These are phyloP conservation scores for Ceratina australensis DNA, from an alignment of 1,140 invertebrate species.

Conservation along the genomic window DNA sequence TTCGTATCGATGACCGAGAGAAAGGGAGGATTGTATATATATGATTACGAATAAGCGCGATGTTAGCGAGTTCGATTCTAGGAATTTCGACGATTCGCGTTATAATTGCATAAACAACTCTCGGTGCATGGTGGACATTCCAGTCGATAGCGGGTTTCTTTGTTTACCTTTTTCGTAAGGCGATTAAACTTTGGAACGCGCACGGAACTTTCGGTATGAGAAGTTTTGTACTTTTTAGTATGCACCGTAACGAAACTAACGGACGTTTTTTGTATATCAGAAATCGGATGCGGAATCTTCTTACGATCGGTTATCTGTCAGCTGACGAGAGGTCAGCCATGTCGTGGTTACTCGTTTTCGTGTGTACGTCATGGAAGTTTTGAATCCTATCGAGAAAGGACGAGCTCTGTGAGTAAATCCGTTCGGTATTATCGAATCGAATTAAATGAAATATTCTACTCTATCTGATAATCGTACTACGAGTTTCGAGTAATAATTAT, in stretches of 20 bases:
- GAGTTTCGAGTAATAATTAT: background rate
- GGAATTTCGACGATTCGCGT: background rate
- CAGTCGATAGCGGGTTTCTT: background rate
- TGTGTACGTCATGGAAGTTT: conserved; percentile 21
- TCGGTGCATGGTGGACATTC: too few relatives aligned
- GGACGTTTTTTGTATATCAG: background rate
- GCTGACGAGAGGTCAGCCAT: conserved; percentile 42
- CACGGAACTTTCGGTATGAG: background rate
- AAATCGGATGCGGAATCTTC: conserved; percentile 9
- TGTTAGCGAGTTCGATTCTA: too few relatives aligned
- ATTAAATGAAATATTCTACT: too few relatives aligned
- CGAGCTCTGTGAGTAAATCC: background rate
- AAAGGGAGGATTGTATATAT: background rate
- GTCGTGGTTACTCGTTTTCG: conserved; percentile 15
- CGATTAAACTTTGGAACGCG: background rate
- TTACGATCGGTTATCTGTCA: conserved; percentile 39
- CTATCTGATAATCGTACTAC: too few relatives aligned
- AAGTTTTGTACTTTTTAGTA: too few relatives aligned
- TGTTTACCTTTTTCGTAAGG: conserved; percentile 25
- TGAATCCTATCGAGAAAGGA: background rate
- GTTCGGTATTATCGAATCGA: too few relatives aligned
- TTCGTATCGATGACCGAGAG: too few relatives aligned
- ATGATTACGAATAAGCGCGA: too few relatives aligned
- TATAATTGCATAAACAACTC: background rate
- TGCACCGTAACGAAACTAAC: too few relatives aligned